phyloP scores from a whole-genome alignment of 2,888 invertebrate species.

The Cosmia trapezina region DNA sequence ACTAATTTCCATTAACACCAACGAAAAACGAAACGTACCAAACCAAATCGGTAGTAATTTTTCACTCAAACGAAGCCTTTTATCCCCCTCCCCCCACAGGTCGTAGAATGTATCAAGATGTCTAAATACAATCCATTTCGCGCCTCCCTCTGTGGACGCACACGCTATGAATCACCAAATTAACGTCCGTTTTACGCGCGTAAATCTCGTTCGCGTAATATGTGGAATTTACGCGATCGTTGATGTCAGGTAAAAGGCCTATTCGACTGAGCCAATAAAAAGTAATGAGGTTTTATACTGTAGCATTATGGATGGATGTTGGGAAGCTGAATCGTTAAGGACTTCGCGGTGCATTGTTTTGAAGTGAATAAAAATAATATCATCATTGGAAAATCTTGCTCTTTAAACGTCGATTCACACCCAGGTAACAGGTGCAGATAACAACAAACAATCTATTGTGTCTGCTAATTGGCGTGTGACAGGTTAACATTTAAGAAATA shows the following conservation, averaged over 20 bases:
- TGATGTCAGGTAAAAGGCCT: slow-evolving; percentile 28
- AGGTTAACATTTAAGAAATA: background rate
- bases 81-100: background rate
- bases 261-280: slow-evolving; percentile 38
- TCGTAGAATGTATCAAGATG: slow-evolving; percentile 34
- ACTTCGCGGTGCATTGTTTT: background rate
- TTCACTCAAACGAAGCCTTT: slow-evolving; percentile 33
- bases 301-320: background rate
- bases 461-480: too few species aligned
- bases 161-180: slow-evolving; percentile 47
- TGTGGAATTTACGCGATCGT: slow-evolving; percentile 46
- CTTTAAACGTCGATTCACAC: too few species aligned
- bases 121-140: slow-evolving; percentile 48
- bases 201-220: slow-evolving; percentile 51
- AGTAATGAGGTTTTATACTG: slow-evolving; percentile 41
- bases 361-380: background rate
- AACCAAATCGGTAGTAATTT: slow-evolving; percentile 48
- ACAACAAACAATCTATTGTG: too few species aligned
- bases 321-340: background rate
- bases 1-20: slow-evolving; percentile 43
- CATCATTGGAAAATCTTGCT: background rate
- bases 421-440: too few species aligned
- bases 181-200: slow-evolving; percentile 52
- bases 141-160: slow-evolving; percentile 30
- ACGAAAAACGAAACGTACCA: background rate